A percentile compares a stretch with the other conserved stretches of the same genome.
These are phyloP conservation scores for Propithecus perrieri DNA, from an alignment of 2,797 vertebrate species.

Conservation along the genomic window DNA sequence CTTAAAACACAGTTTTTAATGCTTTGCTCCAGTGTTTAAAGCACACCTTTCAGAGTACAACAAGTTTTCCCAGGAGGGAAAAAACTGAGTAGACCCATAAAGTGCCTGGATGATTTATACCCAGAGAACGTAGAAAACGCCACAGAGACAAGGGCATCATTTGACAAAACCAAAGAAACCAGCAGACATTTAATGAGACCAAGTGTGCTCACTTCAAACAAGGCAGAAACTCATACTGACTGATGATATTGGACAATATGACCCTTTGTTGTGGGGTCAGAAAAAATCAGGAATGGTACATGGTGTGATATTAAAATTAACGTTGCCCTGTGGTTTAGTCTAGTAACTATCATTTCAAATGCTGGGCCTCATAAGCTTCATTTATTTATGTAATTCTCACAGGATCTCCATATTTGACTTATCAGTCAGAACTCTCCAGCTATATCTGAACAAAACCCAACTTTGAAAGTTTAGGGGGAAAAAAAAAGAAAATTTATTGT, in stretches of 20 bases:
- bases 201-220: not conserved
- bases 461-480: not conserved
- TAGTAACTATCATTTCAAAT: not conserved
- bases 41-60: not conserved
- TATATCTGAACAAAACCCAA: not conserved
- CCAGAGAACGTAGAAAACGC: not conserved
- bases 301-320: not conserved
- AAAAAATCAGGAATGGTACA: not conserved
- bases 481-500: not conserved
- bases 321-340: not conserved
- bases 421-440: not conserved
- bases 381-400: not conserved
- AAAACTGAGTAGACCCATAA: not conserved
- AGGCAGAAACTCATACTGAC: not conserved
- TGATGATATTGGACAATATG: no score
- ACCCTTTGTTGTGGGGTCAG: not conserved
- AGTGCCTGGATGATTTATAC: not conserved
- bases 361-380: not conserved
- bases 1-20: conserved; percentile 14
- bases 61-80: not conserved
- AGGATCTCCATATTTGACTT: not conserved
- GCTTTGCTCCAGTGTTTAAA: not conserved
- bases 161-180: not conserved
- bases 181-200: not conserved
- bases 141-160: not conserved